Evolutionary conservation across 2,888 invertebrate species (phyloP), one percentile per base, ranked within the genome.

Genomic region (Caradrina clavipalpis): DNA sequence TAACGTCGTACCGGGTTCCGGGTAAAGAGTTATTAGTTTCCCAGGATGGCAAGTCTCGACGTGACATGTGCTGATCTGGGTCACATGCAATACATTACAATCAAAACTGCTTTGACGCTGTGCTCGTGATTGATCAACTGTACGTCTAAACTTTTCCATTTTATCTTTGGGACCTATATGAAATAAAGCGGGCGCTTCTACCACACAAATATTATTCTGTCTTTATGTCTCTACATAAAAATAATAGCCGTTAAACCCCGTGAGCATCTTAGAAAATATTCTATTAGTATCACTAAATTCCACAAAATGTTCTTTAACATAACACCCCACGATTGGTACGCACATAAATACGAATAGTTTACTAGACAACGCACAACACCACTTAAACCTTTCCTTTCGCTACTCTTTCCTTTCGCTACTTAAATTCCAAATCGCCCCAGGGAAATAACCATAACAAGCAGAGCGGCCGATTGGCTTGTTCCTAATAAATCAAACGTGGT

Each of bases 371-470:
- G 21, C 17, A 57, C 5, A 47, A 51, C 42, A 57, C 21, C 39
- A 53, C 66, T 73, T 45, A 35, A 53, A 15, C 21, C 62, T 45
- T 51, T 17, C 56, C 7, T 45, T 26, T 11, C 21, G 51, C 31
- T 53, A 66, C 67, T 66, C 62, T 45, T 51, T 17, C 56, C 7
- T 45, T 26, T 11, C 21, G 51, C 31, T 53, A 66, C 67, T 66
- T 47, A 57, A 65, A 57, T 49, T 67, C 7, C 22, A 58, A 57
- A 57, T 53, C 47, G 21, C 75, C 47, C 51, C 17, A 10, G 71
- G 71, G 71, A 66, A 72, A 72, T 74, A 74, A 51, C 51, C 39
- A 22, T 66, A 57, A 57, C 42, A 57, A 53, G 26, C 21, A 47
- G 26, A 15, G 17, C 19, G 21, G 65, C 4, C n/a, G 13, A 39